Evolutionary conservation across 2,113 vertebrate genomes (phyloP).

Genomic region (Pteronura brasiliensis): DNA sequence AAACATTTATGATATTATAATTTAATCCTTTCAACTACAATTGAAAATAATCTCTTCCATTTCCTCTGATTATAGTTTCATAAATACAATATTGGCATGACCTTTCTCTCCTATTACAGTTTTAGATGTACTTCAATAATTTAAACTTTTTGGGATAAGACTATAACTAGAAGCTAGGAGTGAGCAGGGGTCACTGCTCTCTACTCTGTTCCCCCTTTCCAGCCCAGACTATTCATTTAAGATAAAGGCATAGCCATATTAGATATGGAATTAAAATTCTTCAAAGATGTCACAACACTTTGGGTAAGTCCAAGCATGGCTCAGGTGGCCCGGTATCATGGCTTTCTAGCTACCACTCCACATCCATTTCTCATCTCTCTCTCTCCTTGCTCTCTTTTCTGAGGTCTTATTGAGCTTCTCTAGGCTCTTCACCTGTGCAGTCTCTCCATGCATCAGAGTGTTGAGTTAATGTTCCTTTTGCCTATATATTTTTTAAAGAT

Average conservation of each 20-base stretch:
- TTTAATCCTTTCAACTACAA: not conserved
- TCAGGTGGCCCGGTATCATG: not conserved
- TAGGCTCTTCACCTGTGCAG: not conserved
- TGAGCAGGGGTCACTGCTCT: not conserved
- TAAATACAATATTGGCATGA: not conserved
- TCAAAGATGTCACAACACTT: not conserved
- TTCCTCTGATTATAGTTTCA: not conserved
- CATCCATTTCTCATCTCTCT: not conserved
- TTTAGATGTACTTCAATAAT: not conserved
- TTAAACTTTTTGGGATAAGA: not conserved
- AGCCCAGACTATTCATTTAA: not conserved
- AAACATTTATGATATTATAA: not conserved
- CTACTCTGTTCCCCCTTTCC: not conserved
- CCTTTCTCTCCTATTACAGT: not conserved
- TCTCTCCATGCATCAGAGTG: not conserved
- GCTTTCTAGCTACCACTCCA: accelerated
- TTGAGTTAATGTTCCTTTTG: not conserved
- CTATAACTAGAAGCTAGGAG: not conserved
- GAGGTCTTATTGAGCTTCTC: not conserved
- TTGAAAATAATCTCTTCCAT: not conserved
- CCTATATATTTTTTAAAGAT: not conserved
- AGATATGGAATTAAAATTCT: not conserved
- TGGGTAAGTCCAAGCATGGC: not conserved
- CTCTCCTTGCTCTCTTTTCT: not conserved
- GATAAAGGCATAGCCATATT: not conserved